These are phyloP conservation scores for Leuciscus idus DNA, from an alignment of 2,113 vertebrate genomes.

Conservation along the genomic window DNA sequence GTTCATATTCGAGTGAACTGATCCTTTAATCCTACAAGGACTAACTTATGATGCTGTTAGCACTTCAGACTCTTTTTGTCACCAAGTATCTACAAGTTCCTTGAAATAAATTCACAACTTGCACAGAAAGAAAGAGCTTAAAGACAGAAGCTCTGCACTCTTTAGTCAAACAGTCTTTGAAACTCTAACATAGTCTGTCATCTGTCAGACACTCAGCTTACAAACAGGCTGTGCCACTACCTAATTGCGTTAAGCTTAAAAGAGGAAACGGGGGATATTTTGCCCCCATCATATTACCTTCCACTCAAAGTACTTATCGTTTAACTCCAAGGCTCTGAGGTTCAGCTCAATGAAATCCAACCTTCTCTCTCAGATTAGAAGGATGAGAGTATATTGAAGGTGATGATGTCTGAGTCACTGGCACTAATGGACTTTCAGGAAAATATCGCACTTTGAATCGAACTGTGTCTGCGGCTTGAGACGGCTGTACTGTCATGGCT, in stretches of 20 bases:
- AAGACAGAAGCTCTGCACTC: constrained; percentile 11
- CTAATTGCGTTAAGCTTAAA: constrained; percentile 40
- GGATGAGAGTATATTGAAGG: constrained; percentile 43
- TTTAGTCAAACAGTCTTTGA: constrained; percentile 44
- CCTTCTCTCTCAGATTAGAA: constrained; percentile 42
- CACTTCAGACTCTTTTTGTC: background rate
- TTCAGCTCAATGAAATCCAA: constrained; percentile 30
- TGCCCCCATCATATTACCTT: constrained; percentile 48
- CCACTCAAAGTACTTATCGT: constrained; percentile 52
- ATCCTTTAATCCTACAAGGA: constrained; percentile 12
- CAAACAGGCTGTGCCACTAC: constrained; percentile 29
- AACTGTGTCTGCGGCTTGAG: constrained; percentile 13
- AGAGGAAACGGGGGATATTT: constrained; percentile 44
- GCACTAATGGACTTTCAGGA: constrained; percentile 44
- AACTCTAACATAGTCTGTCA: constrained; percentile 42
- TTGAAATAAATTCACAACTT: background rate
- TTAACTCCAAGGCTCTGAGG: constrained; percentile 41
- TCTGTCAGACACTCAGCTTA: constrained; percentile 39
- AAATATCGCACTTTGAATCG: constrained; percentile 42
- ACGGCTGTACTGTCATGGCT: background rate
- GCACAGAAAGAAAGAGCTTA: background rate
- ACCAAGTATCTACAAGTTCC: background rate
- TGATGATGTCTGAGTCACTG: constrained; percentile 48
- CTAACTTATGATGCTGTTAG: background rate
- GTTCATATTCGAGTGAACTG: background rate